A percentile compares a stretch with the other conserved stretches of the same genome.
Conservation (phyloP, 2,113 vertebrate species). For the Sorex fumeus region DNA sequence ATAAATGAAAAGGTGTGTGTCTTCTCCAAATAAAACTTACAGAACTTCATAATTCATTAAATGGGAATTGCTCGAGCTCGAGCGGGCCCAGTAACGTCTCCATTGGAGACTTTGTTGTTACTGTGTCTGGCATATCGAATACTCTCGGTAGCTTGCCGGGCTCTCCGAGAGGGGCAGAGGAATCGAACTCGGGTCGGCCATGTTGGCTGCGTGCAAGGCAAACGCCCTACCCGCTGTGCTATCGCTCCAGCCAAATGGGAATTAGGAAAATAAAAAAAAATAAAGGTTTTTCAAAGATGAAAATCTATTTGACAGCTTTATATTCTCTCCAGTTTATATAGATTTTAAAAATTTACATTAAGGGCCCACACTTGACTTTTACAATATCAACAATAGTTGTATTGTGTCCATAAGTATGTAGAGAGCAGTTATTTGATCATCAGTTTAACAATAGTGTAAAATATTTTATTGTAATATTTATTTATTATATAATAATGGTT, state of each 20-base stretch:
- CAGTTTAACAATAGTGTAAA: neutral
- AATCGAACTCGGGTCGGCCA: no score
- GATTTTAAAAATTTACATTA: neutral
- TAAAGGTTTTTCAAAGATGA: slow-evolving; percentile 31
- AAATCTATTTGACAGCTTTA: neutral
- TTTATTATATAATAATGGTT: neutral
- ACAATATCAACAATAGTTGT: no score
- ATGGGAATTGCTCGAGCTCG: neutral
- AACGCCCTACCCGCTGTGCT: no score
- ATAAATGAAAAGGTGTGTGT: neutral
- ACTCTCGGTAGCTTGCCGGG: no score
- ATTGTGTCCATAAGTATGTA: neutral
- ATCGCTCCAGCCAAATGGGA: no score
- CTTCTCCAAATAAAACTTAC: neutral
- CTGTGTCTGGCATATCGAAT: no score
- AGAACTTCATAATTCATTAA: neutral
- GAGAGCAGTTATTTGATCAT: slow-evolving; percentile 41
- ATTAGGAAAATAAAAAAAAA: slow-evolving; percentile 48
- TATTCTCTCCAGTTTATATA: neutral
- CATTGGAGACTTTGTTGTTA: no score
- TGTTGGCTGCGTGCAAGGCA: no score
- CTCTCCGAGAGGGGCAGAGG: no score
- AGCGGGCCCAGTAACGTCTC: no score
- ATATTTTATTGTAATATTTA: slow-evolving; percentile 23
- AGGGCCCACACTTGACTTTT: neutral